A percentile compares a stretch with the other conserved stretches of the same genome.
Conservation (phyloP, 2,113 vertebrate genomes). For the Sturnus vulgaris region DNA sequence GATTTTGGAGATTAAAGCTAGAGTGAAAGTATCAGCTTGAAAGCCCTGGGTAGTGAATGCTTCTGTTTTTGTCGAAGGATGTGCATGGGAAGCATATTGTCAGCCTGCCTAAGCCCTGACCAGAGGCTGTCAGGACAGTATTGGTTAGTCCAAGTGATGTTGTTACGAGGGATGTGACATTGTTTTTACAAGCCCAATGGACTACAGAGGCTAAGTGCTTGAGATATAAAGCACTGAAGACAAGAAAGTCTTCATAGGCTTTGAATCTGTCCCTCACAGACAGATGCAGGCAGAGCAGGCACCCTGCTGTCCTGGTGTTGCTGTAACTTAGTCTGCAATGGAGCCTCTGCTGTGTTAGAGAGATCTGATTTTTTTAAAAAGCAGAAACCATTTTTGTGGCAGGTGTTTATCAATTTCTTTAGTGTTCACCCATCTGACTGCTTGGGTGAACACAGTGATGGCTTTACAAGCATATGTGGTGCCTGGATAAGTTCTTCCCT, state of each 20-base stretch:
- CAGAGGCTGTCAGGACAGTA: not conserved
- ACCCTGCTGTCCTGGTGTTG: not conserved
- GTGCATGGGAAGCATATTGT: not conserved
- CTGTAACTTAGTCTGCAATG: not conserved
- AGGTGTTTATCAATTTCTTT: not conserved
- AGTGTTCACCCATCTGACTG: not conserved
- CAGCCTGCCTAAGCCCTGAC: not conserved
- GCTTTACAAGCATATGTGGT: not conserved
- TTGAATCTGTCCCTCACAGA: not conserved
- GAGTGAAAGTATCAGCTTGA: conserved; percentile 18
- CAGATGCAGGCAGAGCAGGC: not conserved
- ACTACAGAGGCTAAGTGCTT: not conserved
- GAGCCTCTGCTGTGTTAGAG: not conserved
- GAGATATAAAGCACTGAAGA: not conserved
- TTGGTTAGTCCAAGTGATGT: not conserved
- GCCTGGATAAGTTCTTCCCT: not conserved
- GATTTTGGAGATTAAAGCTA: conserved; percentile 63
- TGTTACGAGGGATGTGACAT: not conserved
- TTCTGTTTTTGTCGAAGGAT: not conserved
- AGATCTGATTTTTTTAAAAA: not conserved
- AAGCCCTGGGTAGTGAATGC: not conserved
- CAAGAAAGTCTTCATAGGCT: not conserved
- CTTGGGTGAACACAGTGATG: not conserved
- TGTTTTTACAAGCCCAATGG: not conserved
- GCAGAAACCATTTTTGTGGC: not conserved